These are phyloP conservation scores for Arion vulgaris DNA, from an alignment of 1,140 invertebrate species.

Conservation along the genomic window DNA sequence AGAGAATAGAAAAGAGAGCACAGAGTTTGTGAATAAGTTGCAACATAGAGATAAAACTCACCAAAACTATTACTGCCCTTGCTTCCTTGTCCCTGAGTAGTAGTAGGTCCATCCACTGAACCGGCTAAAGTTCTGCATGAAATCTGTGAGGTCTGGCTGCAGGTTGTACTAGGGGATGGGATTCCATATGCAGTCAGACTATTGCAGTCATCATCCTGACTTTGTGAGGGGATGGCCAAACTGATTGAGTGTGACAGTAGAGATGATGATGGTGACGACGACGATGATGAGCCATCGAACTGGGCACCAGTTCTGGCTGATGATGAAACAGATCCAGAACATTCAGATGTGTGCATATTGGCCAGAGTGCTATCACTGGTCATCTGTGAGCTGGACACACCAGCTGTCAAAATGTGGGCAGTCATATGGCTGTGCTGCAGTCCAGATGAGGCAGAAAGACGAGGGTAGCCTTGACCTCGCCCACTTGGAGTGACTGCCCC, in stretches of 20 bases:
- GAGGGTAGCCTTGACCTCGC: neutral
- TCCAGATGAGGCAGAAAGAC: neutral
- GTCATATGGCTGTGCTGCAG: neutral
- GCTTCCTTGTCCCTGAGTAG: constrained; percentile 19
- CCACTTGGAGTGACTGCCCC: neutral
- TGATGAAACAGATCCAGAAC: neutral
- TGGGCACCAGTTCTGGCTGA: neutral
- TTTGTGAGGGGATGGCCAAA: neutral
- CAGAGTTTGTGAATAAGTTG: too few species aligned
- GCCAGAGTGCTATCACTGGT: neutral
- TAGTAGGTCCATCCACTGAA: constrained; percentile 4
- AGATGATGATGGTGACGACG: neutral
- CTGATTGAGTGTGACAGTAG: neutral
- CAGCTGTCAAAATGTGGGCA: neutral
- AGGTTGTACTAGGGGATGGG: neutral
- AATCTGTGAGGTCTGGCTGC: neutral
- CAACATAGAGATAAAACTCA: too few species aligned
- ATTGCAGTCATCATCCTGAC: constrained; percentile 6
- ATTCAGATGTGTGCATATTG: constrained; percentile 1
- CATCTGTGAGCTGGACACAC: neutral
- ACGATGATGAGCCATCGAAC: neutral
- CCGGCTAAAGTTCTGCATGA: neutral
- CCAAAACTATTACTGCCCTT: constrained; percentile 6
- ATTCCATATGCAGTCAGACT: neutral
- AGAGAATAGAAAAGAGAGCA: too few species aligned